Conservation (phyloP, 1,140 invertebrate species). For the Eriocheir sinensis region DNA sequence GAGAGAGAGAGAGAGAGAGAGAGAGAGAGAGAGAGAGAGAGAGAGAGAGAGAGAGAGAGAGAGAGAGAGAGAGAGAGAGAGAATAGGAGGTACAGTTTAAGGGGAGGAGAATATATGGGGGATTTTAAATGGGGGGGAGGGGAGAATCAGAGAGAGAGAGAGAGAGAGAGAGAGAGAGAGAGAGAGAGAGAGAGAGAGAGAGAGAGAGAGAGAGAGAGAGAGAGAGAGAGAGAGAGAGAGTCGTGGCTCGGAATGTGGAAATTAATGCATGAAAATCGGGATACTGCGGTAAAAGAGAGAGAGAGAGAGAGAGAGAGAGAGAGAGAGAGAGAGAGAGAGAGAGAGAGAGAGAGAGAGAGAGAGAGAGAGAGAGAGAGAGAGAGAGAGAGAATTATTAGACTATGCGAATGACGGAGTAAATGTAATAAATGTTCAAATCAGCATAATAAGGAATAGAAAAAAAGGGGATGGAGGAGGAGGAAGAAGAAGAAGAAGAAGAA, state of each 20-base stretch:
- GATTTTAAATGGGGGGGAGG: too few relatives aligned
- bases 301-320: not conserved
- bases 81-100: too few relatives aligned
- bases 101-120: not conserved
- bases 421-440: not conserved
- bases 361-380: constrained; percentile 53
- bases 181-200: not conserved
- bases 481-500: not conserved
- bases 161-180: not conserved
- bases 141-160: too few relatives aligned
- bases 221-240: not conserved
- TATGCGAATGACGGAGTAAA: not conserved
- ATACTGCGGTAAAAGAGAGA: too few relatives aligned
- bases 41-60: not conserved
- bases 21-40: not conserved
- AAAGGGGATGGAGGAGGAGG: not conserved
- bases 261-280: too few relatives aligned
- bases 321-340: too few relatives aligned
- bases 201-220: not conserved
- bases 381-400: not conserved
- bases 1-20: not conserved
- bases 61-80: not conserved
- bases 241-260: too few relatives aligned
- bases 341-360: constrained; percentile 46
- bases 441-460: not conserved